Conservation (phyloP, 2,113 vertebrate genomes). For the Malurus melanocephalus region DNA sequence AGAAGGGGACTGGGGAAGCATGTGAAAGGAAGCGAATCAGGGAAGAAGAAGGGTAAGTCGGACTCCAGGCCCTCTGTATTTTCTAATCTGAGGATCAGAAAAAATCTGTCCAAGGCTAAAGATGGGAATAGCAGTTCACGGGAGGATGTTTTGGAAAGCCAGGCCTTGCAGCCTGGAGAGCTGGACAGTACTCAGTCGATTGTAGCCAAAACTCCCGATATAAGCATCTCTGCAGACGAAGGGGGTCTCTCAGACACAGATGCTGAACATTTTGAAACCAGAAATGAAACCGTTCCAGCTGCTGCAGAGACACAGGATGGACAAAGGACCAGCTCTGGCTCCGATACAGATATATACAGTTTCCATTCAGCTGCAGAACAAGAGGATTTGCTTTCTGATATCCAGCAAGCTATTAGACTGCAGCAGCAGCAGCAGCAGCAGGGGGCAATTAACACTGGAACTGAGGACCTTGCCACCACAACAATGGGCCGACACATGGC, state of each 20-base stretch:
- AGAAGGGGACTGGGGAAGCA: slow-evolving; percentile 83
- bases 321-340: slow-evolving; percentile 90
- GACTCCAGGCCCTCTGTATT: slow-evolving; percentile 90
- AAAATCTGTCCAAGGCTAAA: slow-evolving; percentile 84
- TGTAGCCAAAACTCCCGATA: slow-evolving; percentile 84
- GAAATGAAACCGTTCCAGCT: slow-evolving; percentile 65
- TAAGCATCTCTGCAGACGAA: slow-evolving; percentile 88
- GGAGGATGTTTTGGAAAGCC: slow-evolving; percentile 83
- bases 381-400: slow-evolving; percentile 94
- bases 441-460: slow-evolving; percentile 54
- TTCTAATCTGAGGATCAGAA: slow-evolving; percentile 90
- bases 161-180: slow-evolving; percentile 78
- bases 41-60: slow-evolving; percentile 86
- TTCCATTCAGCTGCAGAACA: slow-evolving; percentile 95
- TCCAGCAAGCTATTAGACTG: slow-evolving; percentile 91
- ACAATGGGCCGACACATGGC: slow-evolving; percentile 62
- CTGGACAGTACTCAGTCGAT: slow-evolving; percentile 81
- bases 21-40: slow-evolving; percentile 74
- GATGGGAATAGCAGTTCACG: slow-evolving; percentile 80
- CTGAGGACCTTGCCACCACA: slow-evolving; percentile 60
- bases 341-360: slow-evolving; percentile 96
- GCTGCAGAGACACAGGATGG: slow-evolving; percentile 73
- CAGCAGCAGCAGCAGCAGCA: slow-evolving; percentile 88
- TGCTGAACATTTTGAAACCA: slow-evolving; percentile 65
- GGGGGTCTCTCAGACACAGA: slow-evolving; percentile 86